Evolutionary conservation across 2,888 invertebrate genomes (phyloP).

Genomic region (Tetragonula carbonaria): DNA sequence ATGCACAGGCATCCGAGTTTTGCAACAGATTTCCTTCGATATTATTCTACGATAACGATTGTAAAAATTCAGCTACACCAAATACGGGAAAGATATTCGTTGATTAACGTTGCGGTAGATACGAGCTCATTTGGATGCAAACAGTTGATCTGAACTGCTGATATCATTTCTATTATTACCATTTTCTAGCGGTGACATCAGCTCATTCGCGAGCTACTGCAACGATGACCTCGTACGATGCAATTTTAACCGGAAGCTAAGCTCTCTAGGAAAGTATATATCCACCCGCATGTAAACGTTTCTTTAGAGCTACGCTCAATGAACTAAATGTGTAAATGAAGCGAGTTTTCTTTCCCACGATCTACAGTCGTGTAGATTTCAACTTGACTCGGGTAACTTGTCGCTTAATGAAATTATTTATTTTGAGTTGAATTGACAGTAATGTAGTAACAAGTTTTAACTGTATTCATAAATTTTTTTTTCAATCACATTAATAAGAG

Average conservation of each 20-base stretch:
- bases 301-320: background rate
- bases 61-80: background rate
- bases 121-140: conserved; percentile 17
- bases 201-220: conserved; percentile 34
- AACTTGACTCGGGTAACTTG: background rate
- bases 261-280: conserved; percentile 20
- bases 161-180: conserved; percentile 65
- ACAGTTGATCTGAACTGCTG: conserved; percentile 37
- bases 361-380: background rate
- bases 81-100: background rate
- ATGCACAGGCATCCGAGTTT: background rate
- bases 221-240: conserved; percentile 27
- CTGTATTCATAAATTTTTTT: too few relatives aligned
- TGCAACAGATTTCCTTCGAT: background rate
- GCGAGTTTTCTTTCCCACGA: conserved; percentile 38
- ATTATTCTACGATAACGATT: background rate
- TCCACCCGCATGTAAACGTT: conserved; percentile 48
- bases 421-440: too few relatives aligned
- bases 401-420: background rate
- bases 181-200: conserved; percentile 56
- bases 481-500: too few relatives aligned
- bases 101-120: background rate
- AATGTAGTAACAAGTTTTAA: too few relatives aligned
- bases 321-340: conserved; percentile 12
- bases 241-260: conserved; percentile 50